Evolutionary conservation across 2,113 vertebrate genomes (phyloP).

Genomic region (Zosterops lateralis): DNA sequence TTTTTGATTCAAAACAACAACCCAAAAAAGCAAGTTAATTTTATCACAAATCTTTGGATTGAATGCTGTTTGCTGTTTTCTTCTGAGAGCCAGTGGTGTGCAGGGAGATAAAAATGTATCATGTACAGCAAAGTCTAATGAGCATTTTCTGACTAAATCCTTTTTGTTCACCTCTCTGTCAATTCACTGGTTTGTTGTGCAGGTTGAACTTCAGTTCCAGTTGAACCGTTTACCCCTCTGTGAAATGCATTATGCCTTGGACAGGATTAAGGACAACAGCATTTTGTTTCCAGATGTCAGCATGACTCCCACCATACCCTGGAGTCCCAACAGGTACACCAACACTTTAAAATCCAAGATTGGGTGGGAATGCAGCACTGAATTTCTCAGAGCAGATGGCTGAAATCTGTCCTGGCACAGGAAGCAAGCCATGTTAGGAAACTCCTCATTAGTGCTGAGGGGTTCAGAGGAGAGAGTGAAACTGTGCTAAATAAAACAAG

Average conservation of each 20-base stretch:
- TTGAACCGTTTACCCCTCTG: constrained; percentile 95
- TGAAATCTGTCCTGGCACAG: background rate
- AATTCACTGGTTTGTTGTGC: constrained; percentile 24
- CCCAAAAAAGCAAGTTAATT: background rate
- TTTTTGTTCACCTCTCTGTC: background rate
- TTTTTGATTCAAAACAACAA: background rate
- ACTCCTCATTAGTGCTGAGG: background rate
- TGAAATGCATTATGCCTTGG: constrained; percentile 99
- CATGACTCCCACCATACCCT: constrained; percentile 93
- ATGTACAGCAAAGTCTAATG: background rate
- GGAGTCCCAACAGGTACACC: constrained; percentile 96
- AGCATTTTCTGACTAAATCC: background rate
- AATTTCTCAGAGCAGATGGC: background rate
- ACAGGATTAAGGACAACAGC: constrained; percentile 92
- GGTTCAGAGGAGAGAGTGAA: background rate
- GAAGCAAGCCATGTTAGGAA: background rate
- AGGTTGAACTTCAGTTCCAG: constrained; percentile 99
- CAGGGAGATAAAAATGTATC: background rate
- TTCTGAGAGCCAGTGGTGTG: background rate
- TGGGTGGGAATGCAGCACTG: background rate
- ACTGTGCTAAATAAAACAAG: background rate
- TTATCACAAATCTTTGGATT: background rate
- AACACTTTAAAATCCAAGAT: background rate
- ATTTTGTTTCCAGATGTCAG: constrained; percentile 93
- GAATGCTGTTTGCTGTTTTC: background rate